These are phyloP conservation scores for Chironex yamaguchii DNA, from an alignment of 30 jellyfish, hydroid and myxozoan genomes.

Conservation along the genomic window DNA sequence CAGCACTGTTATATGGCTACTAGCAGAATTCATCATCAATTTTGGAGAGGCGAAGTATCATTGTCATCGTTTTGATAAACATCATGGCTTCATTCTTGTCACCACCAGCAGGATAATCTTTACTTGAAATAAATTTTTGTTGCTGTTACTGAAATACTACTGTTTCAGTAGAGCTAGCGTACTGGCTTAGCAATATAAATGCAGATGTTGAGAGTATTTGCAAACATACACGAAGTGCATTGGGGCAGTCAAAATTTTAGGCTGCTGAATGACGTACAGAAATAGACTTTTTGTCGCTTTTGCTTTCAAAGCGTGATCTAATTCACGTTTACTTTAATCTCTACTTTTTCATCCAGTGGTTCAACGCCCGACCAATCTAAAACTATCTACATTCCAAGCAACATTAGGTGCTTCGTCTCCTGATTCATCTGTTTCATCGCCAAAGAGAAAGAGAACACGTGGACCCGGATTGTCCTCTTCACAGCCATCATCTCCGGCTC, in stretches of 20 bases:
- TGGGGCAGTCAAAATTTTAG: neutral
- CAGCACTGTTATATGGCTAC: no score
- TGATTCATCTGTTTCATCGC: conserved; percentile 84
- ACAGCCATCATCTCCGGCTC: conserved; percentile 97
- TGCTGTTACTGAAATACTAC: no score
- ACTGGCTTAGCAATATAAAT: no score
- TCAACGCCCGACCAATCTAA: conserved; percentile 91
- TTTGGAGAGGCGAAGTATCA: no score
- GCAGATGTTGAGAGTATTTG: no score
- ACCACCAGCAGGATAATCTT: no score
- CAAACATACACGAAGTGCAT: no score
- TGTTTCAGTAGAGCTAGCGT: no score
- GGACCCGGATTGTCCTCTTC: conserved; percentile 84
- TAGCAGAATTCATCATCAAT: no score
- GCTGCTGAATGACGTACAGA: neutral
- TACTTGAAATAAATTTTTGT: no score
- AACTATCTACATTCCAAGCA: conserved; percentile 67
- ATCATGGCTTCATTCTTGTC: no score
- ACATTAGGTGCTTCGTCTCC: conserved; percentile 53
- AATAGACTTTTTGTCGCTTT: neutral
- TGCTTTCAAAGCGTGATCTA: neutral
- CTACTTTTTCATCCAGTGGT: conserved; percentile 24
- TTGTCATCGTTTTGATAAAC: no score
- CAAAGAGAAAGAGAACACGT: conserved; percentile 91
- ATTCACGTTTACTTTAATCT: neutral